Conservation (phyloP, 2,888 invertebrate genomes). For the Nasonovia ribisnigri region DNA sequence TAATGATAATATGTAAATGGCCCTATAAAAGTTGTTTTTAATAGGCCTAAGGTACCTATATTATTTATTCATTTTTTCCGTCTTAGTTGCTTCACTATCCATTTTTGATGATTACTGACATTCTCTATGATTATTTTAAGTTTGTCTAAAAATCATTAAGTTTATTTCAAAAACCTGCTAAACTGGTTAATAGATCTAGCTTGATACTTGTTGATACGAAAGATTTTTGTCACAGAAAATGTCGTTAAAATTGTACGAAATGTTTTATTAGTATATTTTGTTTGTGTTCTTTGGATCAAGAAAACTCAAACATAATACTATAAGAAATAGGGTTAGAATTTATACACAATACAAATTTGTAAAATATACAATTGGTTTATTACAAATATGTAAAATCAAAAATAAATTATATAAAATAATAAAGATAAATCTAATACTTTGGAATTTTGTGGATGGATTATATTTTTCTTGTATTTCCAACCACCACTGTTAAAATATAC, state of each 20-base stretch:
- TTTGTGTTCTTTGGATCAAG: neutral
- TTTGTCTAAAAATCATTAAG: neutral
- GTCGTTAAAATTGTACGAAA: neutral
- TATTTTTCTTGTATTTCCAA: too few species aligned
- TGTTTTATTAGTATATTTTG: neutral
- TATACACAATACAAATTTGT: too few species aligned
- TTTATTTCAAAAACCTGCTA: neutral
- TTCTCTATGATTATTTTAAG: neutral
- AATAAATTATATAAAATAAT: too few species aligned
- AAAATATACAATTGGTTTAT: too few species aligned
- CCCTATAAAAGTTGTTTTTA: neutral
- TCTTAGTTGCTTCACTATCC: neutral
- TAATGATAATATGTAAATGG: neutral
- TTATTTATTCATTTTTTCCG: neutral
- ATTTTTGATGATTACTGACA: neutral
- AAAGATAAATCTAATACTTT: too few species aligned
- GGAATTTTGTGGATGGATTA: too few species aligned
- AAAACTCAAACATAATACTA: neutral
- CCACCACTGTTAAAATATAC: too few species aligned
- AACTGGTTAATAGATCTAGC: neutral
- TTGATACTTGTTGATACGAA: neutral
- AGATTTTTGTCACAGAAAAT: neutral
- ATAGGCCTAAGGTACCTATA: neutral
- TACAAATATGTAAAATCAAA: too few species aligned
- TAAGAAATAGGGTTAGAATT: neutral